Evolutionary conservation across 2,888 invertebrate species (phyloP).

Genomic region (Deilephila porcellus): DNA sequence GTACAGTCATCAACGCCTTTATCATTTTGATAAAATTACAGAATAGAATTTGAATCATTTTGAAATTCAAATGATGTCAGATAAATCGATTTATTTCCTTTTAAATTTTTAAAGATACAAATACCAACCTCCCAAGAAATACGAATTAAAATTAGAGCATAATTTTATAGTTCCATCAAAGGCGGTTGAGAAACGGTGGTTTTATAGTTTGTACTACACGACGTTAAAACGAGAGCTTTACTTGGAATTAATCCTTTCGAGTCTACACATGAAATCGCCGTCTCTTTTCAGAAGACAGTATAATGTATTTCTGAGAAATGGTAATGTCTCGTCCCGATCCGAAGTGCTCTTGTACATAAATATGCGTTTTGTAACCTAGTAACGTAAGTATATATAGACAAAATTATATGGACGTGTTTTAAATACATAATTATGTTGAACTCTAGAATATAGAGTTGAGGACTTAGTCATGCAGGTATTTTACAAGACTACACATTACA

Average conservation of each 20-base stretch:
- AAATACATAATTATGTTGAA: too few relatives aligned
- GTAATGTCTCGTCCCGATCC: constrained; percentile 7
- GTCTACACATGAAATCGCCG: constrained; percentile 14
- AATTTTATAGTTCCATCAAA: constrained; percentile 6
- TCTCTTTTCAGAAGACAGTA: constrained; percentile 20
- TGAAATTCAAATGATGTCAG: too few relatives aligned
- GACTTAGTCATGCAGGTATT: too few relatives aligned
- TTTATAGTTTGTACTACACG: background rate
- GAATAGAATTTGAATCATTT: too few relatives aligned
- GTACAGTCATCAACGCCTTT: background rate
- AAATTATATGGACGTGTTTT: too few relatives aligned
- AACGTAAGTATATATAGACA: background rate
- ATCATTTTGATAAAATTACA: background rate
- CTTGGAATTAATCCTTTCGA: constrained; percentile 17
- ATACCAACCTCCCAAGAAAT: too few relatives aligned
- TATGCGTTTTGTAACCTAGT: constrained; percentile 20
- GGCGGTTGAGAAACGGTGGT: background rate
- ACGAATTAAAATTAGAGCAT: background rate
- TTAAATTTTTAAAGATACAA: too few relatives aligned
- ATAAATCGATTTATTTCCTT: too few relatives aligned
- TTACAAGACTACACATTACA: too few relatives aligned
- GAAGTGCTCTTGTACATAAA: background rate
- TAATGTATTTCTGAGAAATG: constrained; percentile 16
- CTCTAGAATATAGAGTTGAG: too few relatives aligned
- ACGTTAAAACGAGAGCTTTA: constrained; percentile 9